Percentiles rank a stretch among this genome's conserved stretches.
Conservation (phyloP, 2,113 vertebrate genomes). For the Cairina moschata region DNA sequence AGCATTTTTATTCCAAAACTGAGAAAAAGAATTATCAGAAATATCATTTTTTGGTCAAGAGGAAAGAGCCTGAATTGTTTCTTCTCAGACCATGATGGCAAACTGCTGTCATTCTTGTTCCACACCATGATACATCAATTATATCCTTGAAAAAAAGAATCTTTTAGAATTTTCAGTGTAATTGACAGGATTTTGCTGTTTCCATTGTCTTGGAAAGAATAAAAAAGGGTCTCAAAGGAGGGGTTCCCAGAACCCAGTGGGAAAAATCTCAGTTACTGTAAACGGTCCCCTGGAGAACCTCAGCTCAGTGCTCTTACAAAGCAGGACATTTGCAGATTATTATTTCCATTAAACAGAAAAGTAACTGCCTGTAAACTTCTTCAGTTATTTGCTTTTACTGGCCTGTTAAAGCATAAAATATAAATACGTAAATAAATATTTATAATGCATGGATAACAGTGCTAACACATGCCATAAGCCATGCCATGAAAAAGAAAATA, state of each 20-base stretch:
- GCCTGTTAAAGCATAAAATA: slow-evolving; percentile 67
- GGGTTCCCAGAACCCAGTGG: neutral
- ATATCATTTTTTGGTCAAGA: neutral
- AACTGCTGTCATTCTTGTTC: neutral
- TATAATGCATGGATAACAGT: slow-evolving; percentile 62
- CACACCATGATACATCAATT: neutral
- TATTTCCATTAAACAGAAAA: slow-evolving; percentile 61
- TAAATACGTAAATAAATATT: slow-evolving; percentile 75
- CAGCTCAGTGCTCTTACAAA: neutral
- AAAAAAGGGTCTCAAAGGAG: neutral
- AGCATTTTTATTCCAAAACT: accelerated
- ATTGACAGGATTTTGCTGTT: neutral
- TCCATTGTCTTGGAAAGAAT: neutral
- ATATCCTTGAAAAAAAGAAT: neutral
- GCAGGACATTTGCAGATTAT: slow-evolving; percentile 46
- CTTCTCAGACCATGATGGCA: neutral
- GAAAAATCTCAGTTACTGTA: neutral
- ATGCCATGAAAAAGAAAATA: slow-evolving; percentile 23
- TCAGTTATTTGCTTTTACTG: slow-evolving; percentile 68
- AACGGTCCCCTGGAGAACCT: slow-evolving; percentile 15
- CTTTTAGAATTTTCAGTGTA: neutral
- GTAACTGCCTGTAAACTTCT: slow-evolving; percentile 69
- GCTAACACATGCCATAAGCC: slow-evolving; percentile 9
- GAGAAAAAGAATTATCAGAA: neutral
- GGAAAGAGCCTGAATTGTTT: neutral